These are phyloP conservation scores for Enteromius afrohamiltoni DNA, from an alignment of 2,797 vertebrate species.

Conservation along the genomic window DNA sequence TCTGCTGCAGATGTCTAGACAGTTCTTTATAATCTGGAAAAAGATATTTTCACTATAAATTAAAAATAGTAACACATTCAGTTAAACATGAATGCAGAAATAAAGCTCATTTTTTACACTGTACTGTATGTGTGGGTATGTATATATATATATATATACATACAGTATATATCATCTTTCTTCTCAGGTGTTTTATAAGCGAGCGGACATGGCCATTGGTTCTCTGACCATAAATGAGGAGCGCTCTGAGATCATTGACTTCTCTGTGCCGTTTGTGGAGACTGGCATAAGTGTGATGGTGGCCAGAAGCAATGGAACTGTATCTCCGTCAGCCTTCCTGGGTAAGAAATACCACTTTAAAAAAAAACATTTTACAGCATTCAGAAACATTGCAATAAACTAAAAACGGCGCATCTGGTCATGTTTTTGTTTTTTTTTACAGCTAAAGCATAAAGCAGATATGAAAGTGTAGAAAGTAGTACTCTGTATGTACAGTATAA, in stretches of 20 bases:
- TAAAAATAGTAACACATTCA: too few species aligned
- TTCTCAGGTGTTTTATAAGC: constrained; percentile 91
- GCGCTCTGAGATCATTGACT: constrained; percentile 95
- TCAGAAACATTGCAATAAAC: background rate
- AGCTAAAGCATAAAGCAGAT: background rate
- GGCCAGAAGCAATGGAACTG: constrained; percentile 94
- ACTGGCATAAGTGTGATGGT: constrained; percentile 99
- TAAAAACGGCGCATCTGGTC: background rate
- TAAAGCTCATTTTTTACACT: background rate
- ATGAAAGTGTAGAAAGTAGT: background rate
- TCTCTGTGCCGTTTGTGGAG: constrained; percentile 97
- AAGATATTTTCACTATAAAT: background rate
- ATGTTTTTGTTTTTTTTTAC: background rate
- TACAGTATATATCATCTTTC: background rate
- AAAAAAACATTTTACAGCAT: background rate
- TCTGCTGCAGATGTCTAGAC: background rate
- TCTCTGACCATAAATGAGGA: constrained; percentile 98
- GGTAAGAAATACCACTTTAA: constrained; percentile 76
- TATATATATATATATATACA: background rate
- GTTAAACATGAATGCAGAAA: too few species aligned
- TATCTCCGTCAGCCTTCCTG: constrained; percentile 95
- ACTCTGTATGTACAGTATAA: background rate
- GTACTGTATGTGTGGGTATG: too few species aligned
- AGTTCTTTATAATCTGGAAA: background rate
- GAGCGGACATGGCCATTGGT: constrained; percentile 97